Base-by-base conservation (phyloP, 2,888 invertebrate genomes). In the Theristus sp. region DNA sequence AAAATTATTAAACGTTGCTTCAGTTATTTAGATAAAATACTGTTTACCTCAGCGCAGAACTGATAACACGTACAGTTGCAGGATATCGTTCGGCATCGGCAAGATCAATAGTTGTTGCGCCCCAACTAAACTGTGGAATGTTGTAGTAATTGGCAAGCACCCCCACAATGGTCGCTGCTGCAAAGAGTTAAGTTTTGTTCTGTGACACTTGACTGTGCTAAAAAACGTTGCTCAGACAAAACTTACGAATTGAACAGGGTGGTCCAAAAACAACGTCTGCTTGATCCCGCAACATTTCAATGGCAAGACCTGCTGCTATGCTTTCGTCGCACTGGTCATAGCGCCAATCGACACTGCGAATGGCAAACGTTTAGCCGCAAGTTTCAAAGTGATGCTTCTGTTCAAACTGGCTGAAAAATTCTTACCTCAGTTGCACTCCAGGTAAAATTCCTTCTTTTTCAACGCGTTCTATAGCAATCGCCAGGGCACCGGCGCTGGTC, bases 81-180 rank as follows among this genome's bases (percentile, higher is more conserved):
- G 66, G 66, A 58, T 64, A 65, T 47, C 68, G 57, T 1, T 52
- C 56, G 24, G 54, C 49, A 28, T 66, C 67, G 47, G 60, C 63
- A 31, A 67, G 47, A 13, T 29, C 56, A 22, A 56, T 2, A 6
- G 10, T 64, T 13, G 66, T 63, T 54, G 65, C 60, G 24, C 66
- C 68, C 67, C 67, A 68, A 31, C 63, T 62, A 27, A 66, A 60
- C 49, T 63, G 28, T 6, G 68, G 67, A 17, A 65, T 30, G 56
- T 67, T 62, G 62, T 66, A 68, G 59, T 62, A 66, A 2, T 63
- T 64, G 25, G 64, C 62, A 13, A 68, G 28, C 20, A 64, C 61
- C 26, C 63, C 66, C 28, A 63, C 65, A 1, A 63, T 61, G 2
- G 63, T 24, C 0, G 68, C 65, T 3, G 68, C 67, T 67, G 60